Percentiles rank a stretch among this genome's conserved stretches.
Conservation (phyloP, 2,797 vertebrate species). For the Micromesistius poutassou region DNA sequence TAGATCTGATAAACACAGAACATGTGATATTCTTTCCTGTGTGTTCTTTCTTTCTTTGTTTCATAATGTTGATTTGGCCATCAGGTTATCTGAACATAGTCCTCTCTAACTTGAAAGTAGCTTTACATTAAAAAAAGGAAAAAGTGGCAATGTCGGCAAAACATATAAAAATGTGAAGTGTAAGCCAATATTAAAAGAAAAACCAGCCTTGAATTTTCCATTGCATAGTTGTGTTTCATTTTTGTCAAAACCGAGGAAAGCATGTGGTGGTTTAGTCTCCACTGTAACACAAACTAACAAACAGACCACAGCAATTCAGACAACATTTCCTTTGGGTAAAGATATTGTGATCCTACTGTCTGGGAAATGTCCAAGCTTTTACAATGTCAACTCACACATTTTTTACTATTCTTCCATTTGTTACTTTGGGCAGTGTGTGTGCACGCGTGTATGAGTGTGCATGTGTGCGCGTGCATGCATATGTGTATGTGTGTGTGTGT, state of each 20-base stretch:
- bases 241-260: too few relatives aligned
- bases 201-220: neutral
- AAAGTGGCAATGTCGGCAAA: neutral
- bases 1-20: neutral
- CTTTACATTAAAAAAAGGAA: neutral
- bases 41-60: neutral
- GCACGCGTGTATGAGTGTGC: constrained; percentile 30
- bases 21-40: neutral
- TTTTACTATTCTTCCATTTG: constrained; percentile 9
- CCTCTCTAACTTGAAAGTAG: neutral
- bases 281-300: neutral
- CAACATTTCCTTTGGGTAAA: neutral
- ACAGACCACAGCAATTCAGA: constrained; percentile 2
- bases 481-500: constrained; percentile 27
- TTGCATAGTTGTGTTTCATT: neutral
- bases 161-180: neutral
- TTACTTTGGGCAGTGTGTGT: constrained; percentile 27
- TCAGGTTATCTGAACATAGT: neutral
- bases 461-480: constrained; percentile 11
- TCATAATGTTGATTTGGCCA: neutral
- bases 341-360: neutral
- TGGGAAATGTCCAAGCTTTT: neutral
- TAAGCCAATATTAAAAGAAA: neutral
- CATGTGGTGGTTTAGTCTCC: too few relatives aligned
- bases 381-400: neutral